Base-by-base conservation (phyloP, 23 tunicate genomes). In the Trididemnum nubilum region DNA sequence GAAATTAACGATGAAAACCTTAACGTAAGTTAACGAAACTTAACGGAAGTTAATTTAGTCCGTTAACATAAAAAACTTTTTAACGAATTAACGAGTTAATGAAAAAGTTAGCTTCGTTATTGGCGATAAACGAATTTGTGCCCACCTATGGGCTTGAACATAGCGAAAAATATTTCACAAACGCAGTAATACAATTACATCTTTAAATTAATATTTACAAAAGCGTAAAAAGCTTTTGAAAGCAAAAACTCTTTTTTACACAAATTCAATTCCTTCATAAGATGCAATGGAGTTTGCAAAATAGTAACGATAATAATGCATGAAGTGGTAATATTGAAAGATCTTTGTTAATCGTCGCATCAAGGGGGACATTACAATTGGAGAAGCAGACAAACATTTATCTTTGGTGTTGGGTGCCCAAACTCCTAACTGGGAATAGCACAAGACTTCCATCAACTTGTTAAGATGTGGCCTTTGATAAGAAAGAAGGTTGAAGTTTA, bases 391-490 rank as follows among this genome's bases (percentile, higher is more conserved):
- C 26, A 83, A 36, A 61, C 87, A 83, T 57, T 39, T 59, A 37
- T 73, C 87, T 25, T 57, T 12, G 44, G 87, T 58, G 1, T 29
- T 26, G 33, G 80, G 80, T 0, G 67, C 87, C 87, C 87, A 83
- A 1, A 83, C 73, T 29, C 87, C 87, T 34, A 83, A 31, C 37
- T 83, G 87, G 1, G 81, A 50, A 37, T 49, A 59, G 38, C 87
- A 83, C 64, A 72, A 34, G 12, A 73, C 73, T 73, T 73, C 79
- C 87, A 83, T 83, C 60, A 83, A 73, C 19, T 35, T 33, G 28
- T 19, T 59, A n/a, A 83, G 61, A 36, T 83, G 87, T 23, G 87
- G 87, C 21, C 87, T 57, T 35, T 83, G 87, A 2, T 36, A 22
- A 22, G 71, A n/a, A 9, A 34, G 21, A 1, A 73, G 73, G 23